Evolutionary conservation across 1,140 invertebrate genomes (phyloP).

Genomic region (Grapholita molesta): DNA sequence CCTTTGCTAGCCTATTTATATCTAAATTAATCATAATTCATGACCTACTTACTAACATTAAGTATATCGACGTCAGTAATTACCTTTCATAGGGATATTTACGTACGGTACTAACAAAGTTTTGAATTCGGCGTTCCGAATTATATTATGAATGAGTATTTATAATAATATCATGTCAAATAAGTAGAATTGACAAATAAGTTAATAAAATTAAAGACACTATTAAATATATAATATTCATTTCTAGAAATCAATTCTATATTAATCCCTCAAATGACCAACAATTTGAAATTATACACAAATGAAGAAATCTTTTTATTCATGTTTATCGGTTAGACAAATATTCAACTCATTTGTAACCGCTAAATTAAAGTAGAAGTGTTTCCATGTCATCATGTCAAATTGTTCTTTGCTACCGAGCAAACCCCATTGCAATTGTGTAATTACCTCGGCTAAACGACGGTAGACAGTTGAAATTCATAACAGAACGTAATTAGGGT

Average conservation of each 20-base stretch:
- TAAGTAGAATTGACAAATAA: too few species aligned
- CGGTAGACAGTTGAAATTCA: slow-evolving; percentile 10
- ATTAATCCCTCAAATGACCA: too few species aligned
- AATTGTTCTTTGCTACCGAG: background rate
- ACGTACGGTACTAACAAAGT: background rate
- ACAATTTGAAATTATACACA: too few species aligned
- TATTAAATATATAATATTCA: too few species aligned
- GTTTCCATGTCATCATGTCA: background rate
- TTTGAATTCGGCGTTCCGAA: background rate
- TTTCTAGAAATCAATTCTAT: too few species aligned
- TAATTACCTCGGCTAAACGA: slow-evolving; percentile 4
- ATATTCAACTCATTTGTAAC: too few species aligned
- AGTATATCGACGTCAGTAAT: background rate
- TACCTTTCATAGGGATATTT: background rate
- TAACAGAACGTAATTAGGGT: slow-evolving; percentile 13
- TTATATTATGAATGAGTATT: too few species aligned
- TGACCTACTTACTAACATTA: background rate
- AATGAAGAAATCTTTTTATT: too few species aligned
- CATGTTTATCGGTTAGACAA: too few species aligned
- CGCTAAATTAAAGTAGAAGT: background rate
- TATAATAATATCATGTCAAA: too few species aligned
- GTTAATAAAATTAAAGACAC: too few species aligned
- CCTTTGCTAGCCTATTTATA: background rate
- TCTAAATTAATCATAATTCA: background rate
- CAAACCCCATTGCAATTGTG: background rate